Conservation (phyloP, 1,140 invertebrate species). For the Saccostrea glomerata region DNA sequence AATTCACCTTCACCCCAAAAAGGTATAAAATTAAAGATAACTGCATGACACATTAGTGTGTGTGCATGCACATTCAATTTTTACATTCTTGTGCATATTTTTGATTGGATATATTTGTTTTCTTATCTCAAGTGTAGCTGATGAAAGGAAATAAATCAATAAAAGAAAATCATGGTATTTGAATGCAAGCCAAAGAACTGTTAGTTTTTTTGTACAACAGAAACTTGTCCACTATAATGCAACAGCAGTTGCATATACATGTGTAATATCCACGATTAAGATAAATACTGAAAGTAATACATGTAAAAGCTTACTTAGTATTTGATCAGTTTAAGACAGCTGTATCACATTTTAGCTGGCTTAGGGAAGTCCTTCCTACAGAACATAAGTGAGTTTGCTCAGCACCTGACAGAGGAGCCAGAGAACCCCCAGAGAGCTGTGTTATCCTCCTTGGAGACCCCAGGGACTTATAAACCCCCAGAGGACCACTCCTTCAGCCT, state of each 20-base stretch:
- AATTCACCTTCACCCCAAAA: conserved; percentile 15
- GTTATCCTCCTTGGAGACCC: conserved; percentile 49
- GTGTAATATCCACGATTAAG: no score
- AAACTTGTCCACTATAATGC: no score
- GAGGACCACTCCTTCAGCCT: background rate
- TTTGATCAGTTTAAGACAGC: background rate
- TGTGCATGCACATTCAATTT: background rate
- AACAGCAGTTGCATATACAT: no score
- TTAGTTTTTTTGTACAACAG: no score
- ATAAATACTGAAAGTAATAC: no score
- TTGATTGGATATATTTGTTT: no score
- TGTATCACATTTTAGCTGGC: background rate
- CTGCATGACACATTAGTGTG: background rate
- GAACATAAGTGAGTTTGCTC: conserved; percentile 2
- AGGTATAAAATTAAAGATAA: background rate
- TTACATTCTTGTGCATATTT: no score
- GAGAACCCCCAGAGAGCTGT: conserved; percentile 54
- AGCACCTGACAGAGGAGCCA: conserved; percentile 35
- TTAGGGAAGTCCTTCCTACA: conserved; percentile 8
- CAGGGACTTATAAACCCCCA: conserved; percentile 58
- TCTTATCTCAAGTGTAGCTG: no score
- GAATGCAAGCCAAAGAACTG: no score
- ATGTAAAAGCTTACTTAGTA: background rate
- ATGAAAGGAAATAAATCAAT: no score
- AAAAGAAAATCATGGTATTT: no score